Conservation (phyloP, 1,140 invertebrate species). For the Ceratoteleas bidentatus region DNA sequence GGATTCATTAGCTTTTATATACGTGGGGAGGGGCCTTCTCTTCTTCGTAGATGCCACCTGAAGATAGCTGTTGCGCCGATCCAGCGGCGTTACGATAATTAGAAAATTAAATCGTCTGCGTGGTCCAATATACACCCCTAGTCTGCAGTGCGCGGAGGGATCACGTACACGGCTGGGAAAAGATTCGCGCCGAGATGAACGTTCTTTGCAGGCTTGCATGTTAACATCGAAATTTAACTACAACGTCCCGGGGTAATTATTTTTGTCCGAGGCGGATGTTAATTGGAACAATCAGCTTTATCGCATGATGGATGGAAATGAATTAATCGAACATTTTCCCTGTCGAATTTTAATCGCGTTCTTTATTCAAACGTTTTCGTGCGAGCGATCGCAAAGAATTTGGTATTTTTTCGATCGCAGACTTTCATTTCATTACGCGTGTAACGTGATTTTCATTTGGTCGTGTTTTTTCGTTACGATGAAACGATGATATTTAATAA, state of each 20-base stretch:
- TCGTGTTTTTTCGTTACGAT: too few relatives aligned
- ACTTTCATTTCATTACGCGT: too few relatives aligned
- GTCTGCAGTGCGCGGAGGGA: slow-evolving; percentile 43
- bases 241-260: slow-evolving; percentile 37
- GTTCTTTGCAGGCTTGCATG: slow-evolving; percentile 55
- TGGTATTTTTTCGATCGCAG: too few relatives aligned
- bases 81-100: slow-evolving; percentile 78
- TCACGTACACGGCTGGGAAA: slow-evolving; percentile 57
- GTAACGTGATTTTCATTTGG: too few relatives aligned
- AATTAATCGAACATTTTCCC: slow-evolving; percentile 41
- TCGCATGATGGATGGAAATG: slow-evolving; percentile 49
- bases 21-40: slow-evolving; percentile 68
- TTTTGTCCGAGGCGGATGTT: slow-evolving; percentile 44
- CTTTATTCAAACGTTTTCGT: neutral
- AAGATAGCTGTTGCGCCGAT: slow-evolving; percentile 76
- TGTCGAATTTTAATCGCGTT: slow-evolving; percentile 21
- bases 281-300: slow-evolving; percentile 50
- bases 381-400: too few relatives aligned
- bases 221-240: slow-evolving; percentile 63
- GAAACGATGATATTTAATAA: too few relatives aligned
- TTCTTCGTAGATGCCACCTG: slow-evolving; percentile 74
- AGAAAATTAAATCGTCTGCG: slow-evolving; percentile 81
- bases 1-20: slow-evolving; percentile 80
- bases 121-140: slow-evolving; percentile 62
- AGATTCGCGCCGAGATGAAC: slow-evolving; percentile 56